These are phyloP conservation scores for Mesoligia furuncula DNA, from an alignment of 2,888 invertebrate species.

Conservation along the genomic window DNA sequence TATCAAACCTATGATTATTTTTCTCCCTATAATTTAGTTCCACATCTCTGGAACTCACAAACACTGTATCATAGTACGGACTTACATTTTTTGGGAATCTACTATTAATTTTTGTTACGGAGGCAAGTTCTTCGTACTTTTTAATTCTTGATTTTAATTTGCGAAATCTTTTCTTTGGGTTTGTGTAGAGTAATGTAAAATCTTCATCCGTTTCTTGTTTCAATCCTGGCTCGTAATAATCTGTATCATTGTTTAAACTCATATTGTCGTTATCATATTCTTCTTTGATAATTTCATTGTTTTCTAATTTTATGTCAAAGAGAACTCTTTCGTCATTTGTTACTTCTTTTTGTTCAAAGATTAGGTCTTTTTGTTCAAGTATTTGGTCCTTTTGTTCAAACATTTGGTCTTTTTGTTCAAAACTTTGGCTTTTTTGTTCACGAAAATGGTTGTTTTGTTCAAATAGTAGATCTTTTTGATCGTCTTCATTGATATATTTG, in stretches of 20 bases:
- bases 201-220: conserved; percentile 23
- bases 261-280: conserved; percentile 32
- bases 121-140: conserved; percentile 36
- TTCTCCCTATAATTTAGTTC: conserved; percentile 58
- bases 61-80: conserved; percentile 53
- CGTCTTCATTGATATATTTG: conserved; percentile 17
- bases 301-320: conserved; percentile 51
- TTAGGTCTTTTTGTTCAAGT: background rate
- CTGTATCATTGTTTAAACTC: conserved; percentile 28
- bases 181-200: background rate
- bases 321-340: background rate
- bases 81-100: background rate
- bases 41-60: conserved; percentile 65
- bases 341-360: conserved; percentile 1
- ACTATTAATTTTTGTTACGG: conserved; percentile 12
- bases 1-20: background rate
- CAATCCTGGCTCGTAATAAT: conserved; percentile 36
- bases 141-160: conserved; percentile 32
- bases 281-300: conserved; percentile 35
- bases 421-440: background rate
- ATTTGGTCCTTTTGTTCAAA: conserved; percentile 2
- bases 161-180: background rate
- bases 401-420: background rate
- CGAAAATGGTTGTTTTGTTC: conserved; percentile 1
- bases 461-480: background rate